Base-by-base conservation (phyloP, 2,797 vertebrate species). In the Todus mexicanus region DNA sequence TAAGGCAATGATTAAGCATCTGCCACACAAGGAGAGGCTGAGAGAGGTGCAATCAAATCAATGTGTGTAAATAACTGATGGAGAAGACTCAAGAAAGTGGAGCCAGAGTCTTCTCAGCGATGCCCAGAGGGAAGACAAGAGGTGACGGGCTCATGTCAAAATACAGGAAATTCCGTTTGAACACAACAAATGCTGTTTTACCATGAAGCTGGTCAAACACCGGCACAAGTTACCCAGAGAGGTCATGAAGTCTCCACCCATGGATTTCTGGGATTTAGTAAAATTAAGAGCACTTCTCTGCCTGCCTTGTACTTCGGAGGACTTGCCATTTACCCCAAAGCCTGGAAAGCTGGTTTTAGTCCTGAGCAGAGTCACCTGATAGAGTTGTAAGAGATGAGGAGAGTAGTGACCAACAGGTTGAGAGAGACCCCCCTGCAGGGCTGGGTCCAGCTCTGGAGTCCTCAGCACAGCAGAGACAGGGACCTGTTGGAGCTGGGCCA, bases 311-410 rank as follows among this genome's bases (percentile, higher is more conserved):
- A 2, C 16, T 6, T 2, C 13, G 2, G 31, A 33, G 78, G 60
- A 4, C 15, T 31, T 7, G 47, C 22, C 20, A 1, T 9, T 45
- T 4, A 3, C 7, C 54, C 42, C 22, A 4, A 1, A 3, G 26
- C 22, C 25, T 12, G 22, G 11, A 8, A 20, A 51, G 38, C 42
- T 33, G 12, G 16, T 29, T 10, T 59, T 27, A 9, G 40, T 7
- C 31, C 75, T 7, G 45, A 22, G 45, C 27, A 29, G n/a, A 19
- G 35, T 29, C 5, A 9, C 56, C 23, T 6, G 0, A 2, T 3
- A 14, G 22, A 51, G 60, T 45, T 40, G 1, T 0, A 4, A 5
- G 64, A 20, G 43, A 1, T 7, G 29, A 61, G 50, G 18, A 42
- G 60, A 40, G 19, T 5, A 8, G 50, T 51, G 50, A 27, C 26